A percentile compares a stretch with the other conserved stretches of the same genome.
phyloP scores from a whole-genome alignment of 2,797 vertebrate genomes.

The Xiphorhynchus erythropygius region DNA sequence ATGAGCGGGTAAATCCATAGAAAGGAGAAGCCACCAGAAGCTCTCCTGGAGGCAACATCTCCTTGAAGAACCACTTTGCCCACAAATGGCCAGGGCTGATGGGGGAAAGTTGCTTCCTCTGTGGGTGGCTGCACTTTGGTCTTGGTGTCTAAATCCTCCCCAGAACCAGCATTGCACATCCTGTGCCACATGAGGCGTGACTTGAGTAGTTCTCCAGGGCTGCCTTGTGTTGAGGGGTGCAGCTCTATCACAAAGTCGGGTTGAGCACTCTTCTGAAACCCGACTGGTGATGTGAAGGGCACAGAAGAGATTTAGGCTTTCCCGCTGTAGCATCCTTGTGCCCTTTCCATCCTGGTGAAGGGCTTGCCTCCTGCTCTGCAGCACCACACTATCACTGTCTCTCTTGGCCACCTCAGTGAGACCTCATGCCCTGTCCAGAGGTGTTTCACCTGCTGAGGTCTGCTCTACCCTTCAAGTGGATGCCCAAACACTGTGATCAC shows the following conservation, averaged over 20 bases:
- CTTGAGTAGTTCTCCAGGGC: neutral
- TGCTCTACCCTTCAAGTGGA: neutral
- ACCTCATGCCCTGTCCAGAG: neutral
- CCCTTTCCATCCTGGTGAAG: neutral
- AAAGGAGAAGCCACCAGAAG: neutral
- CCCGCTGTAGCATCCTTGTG: neutral
- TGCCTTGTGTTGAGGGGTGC: neutral
- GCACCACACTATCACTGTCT: neutral
- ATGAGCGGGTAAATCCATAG: neutral
- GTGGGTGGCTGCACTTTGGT: neutral
- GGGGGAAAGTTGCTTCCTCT: neutral
- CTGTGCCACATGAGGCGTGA: rapidly evolving
- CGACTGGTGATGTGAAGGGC: neutral
- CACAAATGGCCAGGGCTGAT: neutral
- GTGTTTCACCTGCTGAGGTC: neutral
- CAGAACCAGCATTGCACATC: neutral
- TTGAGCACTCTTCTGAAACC: rapidly evolving
- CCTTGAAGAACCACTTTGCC: neutral
- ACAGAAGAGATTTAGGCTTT: neutral
- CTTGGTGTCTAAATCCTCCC: neutral
- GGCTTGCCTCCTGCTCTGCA: neutral
- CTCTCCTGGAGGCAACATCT: neutral
- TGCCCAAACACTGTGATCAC: neutral
- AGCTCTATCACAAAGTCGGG: neutral
- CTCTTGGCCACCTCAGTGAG: rapidly evolving